A percentile compares a stretch with the other conserved stretches of the same genome.
Conservation (phyloP, 2,797 vertebrate species). For the Caiman crocodilus region DNA sequence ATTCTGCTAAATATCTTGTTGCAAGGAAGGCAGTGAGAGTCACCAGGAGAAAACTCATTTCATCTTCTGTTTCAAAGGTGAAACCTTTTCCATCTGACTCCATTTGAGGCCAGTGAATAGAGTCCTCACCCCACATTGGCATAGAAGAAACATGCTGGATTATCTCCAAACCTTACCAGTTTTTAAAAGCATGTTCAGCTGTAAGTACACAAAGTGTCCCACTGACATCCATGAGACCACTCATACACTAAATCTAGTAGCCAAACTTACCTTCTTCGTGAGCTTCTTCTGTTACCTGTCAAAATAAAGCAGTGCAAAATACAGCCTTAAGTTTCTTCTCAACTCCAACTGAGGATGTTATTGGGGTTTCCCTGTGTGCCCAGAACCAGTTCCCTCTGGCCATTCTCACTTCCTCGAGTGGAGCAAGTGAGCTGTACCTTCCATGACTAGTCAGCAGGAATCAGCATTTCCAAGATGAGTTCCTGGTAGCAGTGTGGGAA, state of each 20-base stretch:
- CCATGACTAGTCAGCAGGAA: background rate
- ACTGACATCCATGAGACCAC: background rate
- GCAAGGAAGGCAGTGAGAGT: background rate
- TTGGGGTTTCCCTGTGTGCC: background rate
- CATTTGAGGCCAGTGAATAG: background rate
- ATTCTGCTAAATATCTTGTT: too few species aligned
- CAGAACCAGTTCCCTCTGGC: background rate
- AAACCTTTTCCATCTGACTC: background rate
- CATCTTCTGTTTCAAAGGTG: background rate
- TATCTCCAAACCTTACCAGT: background rate
- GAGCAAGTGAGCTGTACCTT: background rate
- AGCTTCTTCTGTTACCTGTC: background rate
- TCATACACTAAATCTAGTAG: background rate
- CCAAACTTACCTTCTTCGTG: background rate
- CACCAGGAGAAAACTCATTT: background rate
- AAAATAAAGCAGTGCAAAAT: background rate
- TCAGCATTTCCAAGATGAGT: background rate
- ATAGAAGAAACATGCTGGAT: background rate
- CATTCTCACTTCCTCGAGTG: background rate
- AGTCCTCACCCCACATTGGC: background rate
- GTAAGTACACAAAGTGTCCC: background rate
- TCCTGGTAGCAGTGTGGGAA: background rate
- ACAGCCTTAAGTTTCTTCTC: background rate
- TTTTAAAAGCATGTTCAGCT: background rate
- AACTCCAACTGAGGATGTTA: background rate